These are phyloP conservation scores for Chymomyza costata DNA, from an alignment of 1,140 invertebrate species.

Conservation along the genomic window DNA sequence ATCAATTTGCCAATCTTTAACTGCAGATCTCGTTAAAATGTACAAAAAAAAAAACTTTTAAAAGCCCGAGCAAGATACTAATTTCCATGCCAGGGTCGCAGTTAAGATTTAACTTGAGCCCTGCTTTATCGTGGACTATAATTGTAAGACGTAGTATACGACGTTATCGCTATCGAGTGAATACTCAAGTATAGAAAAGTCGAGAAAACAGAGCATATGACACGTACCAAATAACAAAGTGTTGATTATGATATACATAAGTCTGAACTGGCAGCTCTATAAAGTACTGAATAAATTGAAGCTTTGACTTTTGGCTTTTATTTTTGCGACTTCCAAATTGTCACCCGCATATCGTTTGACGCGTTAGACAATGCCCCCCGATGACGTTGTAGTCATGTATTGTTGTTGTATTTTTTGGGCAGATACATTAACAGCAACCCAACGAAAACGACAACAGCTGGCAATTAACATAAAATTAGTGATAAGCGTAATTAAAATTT, in stretches of 20 bases:
- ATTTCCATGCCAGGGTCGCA: constrained; percentile 23
- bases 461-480: constrained; percentile 69
- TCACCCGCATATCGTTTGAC: constrained; percentile 43
- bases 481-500: constrained; percentile 68
- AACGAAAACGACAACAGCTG: constrained; percentile 43
- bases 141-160: constrained; percentile 11
- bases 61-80: not conserved
- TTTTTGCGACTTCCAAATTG: constrained; percentile 34
- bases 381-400: constrained; percentile 4
- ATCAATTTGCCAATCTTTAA: constrained; percentile 42
- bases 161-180: too few relatives aligned
- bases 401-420: constrained; percentile 14
- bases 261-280: constrained; percentile 5
- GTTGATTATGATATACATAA: constrained; percentile 43
- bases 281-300: constrained; percentile 4
- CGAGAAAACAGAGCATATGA: constrained; percentile 26
- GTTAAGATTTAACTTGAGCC: constrained; percentile 49
- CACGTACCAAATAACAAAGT: constrained; percentile 33
- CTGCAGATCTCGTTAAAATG: constrained; percentile 8
- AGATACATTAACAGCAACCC: constrained; percentile 7
- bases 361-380: not conserved
- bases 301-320: constrained; percentile 12
- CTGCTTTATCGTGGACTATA: constrained; percentile 30
- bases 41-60: not conserved
- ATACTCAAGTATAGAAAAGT: not conserved